Evolutionary conservation across 2,888 invertebrate species (phyloP).

Genomic region (Tryphoninae sp.): DNA sequence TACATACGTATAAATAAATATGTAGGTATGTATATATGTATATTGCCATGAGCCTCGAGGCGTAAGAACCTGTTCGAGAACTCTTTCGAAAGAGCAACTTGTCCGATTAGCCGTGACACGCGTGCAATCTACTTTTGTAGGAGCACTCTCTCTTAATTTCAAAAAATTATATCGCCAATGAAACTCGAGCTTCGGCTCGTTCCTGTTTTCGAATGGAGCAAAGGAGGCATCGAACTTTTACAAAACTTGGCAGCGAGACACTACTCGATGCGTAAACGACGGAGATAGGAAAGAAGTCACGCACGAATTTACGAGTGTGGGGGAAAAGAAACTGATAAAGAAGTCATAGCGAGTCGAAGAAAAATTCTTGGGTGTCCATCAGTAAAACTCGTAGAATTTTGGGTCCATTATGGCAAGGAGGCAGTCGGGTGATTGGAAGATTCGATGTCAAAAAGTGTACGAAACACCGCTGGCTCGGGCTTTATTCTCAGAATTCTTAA

Average conservation of each 20-base stretch:
- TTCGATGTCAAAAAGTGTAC: background rate
- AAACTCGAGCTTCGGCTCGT: too few species aligned
- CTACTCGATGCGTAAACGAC: too few species aligned
- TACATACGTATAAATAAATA: too few species aligned
- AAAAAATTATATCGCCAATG: background rate
- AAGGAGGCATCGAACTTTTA: too few species aligned
- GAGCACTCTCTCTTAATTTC: constrained; percentile 44
- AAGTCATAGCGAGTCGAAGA: background rate
- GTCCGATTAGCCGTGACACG: constrained; percentile 76
- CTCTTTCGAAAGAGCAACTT: constrained; percentile 71
- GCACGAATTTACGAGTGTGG: background rate
- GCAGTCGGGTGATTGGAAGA: constrained; percentile 1
- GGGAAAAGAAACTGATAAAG: background rate
- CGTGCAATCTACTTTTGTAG: constrained; percentile 72
- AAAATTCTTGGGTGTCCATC: background rate
- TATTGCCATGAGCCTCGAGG: background rate
- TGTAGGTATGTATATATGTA: background rate
- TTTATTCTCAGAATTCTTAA: constrained; percentile 34
- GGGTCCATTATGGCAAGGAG: background rate
- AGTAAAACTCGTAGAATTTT: background rate
- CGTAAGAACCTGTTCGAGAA: constrained; percentile 36
- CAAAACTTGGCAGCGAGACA: too few species aligned
- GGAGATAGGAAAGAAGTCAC: too few species aligned
- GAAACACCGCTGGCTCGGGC: background rate
- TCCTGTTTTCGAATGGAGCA: too few species aligned